phyloP scores from a whole-genome alignment of 2,888 invertebrate genomes.

The Strigamia transsilvanica region DNA sequence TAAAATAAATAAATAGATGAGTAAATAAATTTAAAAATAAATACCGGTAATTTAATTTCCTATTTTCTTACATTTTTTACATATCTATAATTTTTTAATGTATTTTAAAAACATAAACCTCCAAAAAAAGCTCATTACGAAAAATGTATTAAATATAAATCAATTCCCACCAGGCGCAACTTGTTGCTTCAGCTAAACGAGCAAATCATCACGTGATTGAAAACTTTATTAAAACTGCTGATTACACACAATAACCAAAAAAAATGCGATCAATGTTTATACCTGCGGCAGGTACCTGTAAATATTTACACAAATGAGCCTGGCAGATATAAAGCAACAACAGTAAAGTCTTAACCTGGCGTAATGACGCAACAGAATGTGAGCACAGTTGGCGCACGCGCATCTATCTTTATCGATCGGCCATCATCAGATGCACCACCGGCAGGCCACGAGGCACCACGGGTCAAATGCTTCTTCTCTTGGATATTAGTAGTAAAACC shows the following conservation, averaged over 20 bases:
- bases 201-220: not conserved
- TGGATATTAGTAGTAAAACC: conserved; percentile 35
- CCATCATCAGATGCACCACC: conserved; percentile 31
- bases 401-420: conserved; percentile 31
- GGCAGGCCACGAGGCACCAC: conserved; percentile 29
- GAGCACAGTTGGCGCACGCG: conserved; percentile 28
- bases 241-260: not conserved
- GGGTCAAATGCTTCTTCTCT: conserved; percentile 32
- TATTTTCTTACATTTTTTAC: no score
- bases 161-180: not conserved
- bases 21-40: not conserved
- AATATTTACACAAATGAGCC: conserved; percentile 22
- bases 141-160: not conserved
- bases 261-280: not conserved
- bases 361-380: conserved; percentile 10
- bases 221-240: not conserved
- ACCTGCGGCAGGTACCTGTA: not conserved
- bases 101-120: no score
- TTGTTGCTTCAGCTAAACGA: not conserved
- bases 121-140: not conserved
- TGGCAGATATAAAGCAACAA: not conserved
- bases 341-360: conserved; percentile 5
- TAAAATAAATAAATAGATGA: conserved; percentile 50
- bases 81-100: no score
- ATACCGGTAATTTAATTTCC: no score